Percentiles rank a stretch among this genome's conserved stretches.
These are phyloP conservation scores for Sorex araneus DNA, from an alignment of 2,113 vertebrate species.

Conservation along the genomic window DNA sequence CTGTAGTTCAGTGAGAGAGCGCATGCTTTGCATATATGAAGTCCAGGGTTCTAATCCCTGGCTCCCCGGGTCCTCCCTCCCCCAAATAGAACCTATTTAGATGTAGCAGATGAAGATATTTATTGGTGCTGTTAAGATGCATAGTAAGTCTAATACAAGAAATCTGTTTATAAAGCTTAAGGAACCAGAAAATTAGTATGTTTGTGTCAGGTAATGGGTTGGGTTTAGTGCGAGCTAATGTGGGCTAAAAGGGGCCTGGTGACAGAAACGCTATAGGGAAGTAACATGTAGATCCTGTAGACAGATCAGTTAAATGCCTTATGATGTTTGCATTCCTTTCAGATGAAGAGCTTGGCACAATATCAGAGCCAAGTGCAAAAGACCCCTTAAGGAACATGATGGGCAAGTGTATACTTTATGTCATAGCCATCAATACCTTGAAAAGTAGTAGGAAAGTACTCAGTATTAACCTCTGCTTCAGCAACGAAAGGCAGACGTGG, in stretches of 20 bases:
- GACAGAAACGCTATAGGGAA: slow-evolving; percentile 15
- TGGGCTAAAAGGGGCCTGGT: slow-evolving; percentile 49
- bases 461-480: not conserved
- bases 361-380: not conserved
- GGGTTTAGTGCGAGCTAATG: slow-evolving; percentile 57
- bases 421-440: not conserved
- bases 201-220: slow-evolving; percentile 40
- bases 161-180: slow-evolving; percentile 71
- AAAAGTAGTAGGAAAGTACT: not conserved
- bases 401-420: not conserved
- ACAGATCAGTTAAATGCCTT: slow-evolving; percentile 38
- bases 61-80: not conserved
- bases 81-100: not conserved
- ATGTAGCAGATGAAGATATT: slow-evolving; percentile 72
- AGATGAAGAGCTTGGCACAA: slow-evolving; percentile 35
- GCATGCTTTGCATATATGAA: not conserved
- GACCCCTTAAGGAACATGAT: not conserved
- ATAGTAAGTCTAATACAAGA: slow-evolving; percentile 73
- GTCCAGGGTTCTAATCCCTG: not conserved
- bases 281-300: not conserved
- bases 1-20: not conserved
- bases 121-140: slow-evolving; percentile 77
- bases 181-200: slow-evolving; percentile 67
- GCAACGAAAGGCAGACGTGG: not conserved
- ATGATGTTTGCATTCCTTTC: slow-evolving; percentile 38